These are phyloP conservation scores for Laticauda colubrina DNA, from an alignment of 2,113 vertebrate species.

Conservation along the genomic window DNA sequence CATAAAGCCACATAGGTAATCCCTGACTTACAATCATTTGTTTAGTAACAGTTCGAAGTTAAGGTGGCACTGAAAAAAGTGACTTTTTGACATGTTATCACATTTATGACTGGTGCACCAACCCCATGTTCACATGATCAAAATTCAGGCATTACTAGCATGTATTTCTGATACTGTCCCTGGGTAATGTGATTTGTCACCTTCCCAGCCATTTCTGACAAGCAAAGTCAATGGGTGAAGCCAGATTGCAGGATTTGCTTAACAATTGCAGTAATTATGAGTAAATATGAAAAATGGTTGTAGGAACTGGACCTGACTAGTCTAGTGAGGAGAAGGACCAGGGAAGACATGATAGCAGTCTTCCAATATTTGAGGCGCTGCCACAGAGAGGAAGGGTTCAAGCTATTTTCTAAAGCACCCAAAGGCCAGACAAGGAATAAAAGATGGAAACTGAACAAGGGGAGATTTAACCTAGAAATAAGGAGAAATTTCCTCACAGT, in stretches of 20 bases:
- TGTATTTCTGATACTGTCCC: neutral
- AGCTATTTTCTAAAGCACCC: no score
- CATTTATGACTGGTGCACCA: neutral
- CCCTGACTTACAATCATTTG: neutral
- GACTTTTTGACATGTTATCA: neutral
- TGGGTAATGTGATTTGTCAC: neutral
- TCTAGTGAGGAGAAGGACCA: no score
- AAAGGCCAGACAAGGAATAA: no score
- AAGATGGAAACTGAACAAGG: no score
- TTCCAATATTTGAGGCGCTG: no score
- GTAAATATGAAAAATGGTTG: no score
- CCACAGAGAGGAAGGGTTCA: no score
- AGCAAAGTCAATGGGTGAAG: neutral
- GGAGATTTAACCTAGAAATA: no score
- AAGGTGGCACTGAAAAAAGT: neutral
- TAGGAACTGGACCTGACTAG: no score
- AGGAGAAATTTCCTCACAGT: no score
- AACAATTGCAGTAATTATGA: neutral
- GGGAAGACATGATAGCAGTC: no score
- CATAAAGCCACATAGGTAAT: neutral
- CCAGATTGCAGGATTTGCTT: neutral
- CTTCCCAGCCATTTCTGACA: neutral
- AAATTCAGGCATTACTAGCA: neutral
- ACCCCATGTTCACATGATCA: neutral
- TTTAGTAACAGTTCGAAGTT: neutral